Percentiles rank a stretch among this genome's conserved stretches.
Evolutionary conservation across 1,140 invertebrate species (phyloP).

Genomic region (Zaprionus gabonicus): DNA sequence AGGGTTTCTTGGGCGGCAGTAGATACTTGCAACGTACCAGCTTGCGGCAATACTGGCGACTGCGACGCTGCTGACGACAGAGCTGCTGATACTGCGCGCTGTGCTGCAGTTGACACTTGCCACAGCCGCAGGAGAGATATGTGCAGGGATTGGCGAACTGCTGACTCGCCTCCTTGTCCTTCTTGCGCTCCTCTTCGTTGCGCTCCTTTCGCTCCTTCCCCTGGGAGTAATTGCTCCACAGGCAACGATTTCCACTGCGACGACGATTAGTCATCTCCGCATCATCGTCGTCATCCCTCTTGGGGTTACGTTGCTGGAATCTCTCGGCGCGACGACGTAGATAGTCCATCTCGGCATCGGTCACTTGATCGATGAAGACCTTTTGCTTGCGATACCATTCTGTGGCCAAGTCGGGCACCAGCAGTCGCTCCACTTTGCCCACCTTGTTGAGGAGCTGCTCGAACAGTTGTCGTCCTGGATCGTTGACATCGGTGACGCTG

Average conservation of each 20-base stretch:
- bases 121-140: neutral
- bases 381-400: conserved; percentile 75
- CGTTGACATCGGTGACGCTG: neutral
- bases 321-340: neutral
- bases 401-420: conserved; percentile 74
- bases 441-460: conserved; percentile 42
- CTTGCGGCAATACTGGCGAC: conserved; percentile 19
- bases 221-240: too few species aligned
- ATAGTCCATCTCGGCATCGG: neutral
- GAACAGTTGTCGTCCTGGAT: conserved; percentile 25
- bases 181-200: conserved; percentile 10
- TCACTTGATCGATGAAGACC: conserved; percentile 47
- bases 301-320: neutral
- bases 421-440: conserved; percentile 44
- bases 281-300: neutral
- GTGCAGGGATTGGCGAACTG: neutral
- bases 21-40: neutral
- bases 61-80: conserved; percentile 12
- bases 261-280: too few species aligned
- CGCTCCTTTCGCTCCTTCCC: neutral
- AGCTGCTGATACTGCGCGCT: conserved; percentile 24
- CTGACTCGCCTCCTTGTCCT: neutral
- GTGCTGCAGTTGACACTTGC: conserved; percentile 13
- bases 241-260: too few species aligned
- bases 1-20: neutral